A percentile compares a stretch with the other conserved stretches of the same genome.
phyloP scores from a whole-genome alignment of 2,113 vertebrate genomes.

The Leptobrachium leishanense region DNA sequence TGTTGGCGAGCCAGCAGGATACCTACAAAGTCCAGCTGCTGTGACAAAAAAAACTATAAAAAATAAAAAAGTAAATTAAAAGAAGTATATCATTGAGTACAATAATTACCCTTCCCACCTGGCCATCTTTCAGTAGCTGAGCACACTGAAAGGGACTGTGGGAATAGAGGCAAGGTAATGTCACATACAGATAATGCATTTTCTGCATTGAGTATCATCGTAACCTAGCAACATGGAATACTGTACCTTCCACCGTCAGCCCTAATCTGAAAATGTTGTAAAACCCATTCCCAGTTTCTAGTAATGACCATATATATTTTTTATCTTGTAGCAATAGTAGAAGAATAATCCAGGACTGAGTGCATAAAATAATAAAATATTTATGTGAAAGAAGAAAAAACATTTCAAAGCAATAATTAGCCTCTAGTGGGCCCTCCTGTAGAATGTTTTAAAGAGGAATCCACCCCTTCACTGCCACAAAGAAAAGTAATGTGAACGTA shows the following conservation, averaged over 20 bases:
- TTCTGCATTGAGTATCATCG: background rate
- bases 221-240: conserved; percentile 13
- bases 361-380: background rate
- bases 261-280: background rate
- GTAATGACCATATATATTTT: background rate
- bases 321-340: background rate
- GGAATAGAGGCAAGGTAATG: background rate
- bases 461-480: too few species aligned
- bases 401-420: background rate
- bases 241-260: background rate
- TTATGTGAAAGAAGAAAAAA: background rate
- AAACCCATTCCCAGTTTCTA: background rate
- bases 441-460: background rate
- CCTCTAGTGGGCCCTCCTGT: background rate
- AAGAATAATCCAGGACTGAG: background rate
- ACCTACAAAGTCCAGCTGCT: conserved; percentile 39
- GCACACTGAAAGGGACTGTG: background rate
- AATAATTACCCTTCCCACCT: conserved; percentile 32
- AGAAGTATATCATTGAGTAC: conserved; percentile 21
- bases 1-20: conserved; percentile 28
- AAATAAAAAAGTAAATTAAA: conserved; percentile 17
- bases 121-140: conserved; percentile 10
- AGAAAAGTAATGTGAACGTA: too few species aligned
- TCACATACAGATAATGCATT: background rate
- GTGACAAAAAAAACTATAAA: background rate